A percentile compares a stretch with the other conserved stretches of the same genome.
These are phyloP conservation scores for Papilio demoleus DNA, from an alignment of 2,888 invertebrate genomes.

Conservation along the genomic window DNA sequence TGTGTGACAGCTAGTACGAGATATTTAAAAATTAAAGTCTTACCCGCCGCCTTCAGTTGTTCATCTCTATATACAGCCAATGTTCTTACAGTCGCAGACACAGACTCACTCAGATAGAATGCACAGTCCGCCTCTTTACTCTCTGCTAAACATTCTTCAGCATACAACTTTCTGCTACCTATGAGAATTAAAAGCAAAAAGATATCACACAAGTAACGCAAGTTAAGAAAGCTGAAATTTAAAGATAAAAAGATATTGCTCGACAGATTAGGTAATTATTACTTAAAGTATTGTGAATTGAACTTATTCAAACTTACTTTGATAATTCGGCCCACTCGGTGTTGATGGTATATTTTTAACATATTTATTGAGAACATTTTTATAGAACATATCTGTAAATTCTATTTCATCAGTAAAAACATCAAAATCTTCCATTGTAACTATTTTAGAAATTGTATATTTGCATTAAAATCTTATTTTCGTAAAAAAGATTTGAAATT, in stretches of 20 bases:
- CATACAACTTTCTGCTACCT: conserved; percentile 73
- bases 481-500: not conserved
- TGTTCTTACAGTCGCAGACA: conserved; percentile 69
- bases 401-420: conserved; percentile 75
- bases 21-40: too few relatives aligned
- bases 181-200: conserved; percentile 36
- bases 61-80: conserved; percentile 77
- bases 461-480: not conserved
- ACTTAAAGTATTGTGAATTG: too few relatives aligned
- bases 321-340: conserved; percentile 75
- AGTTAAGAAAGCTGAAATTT: too few relatives aligned
- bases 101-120: conserved; percentile 75
- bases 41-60: conserved; percentile 64
- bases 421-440: conserved; percentile 75
- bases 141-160: conserved; percentile 65
- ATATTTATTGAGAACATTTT: conserved; percentile 67
- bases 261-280: too few relatives aligned
- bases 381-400: conserved; percentile 66
- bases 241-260: too few relatives aligned
- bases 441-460: not conserved
- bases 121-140: conserved; percentile 65
- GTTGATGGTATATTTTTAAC: conserved; percentile 65
- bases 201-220: not conserved
- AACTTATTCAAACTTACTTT: conserved; percentile 61
- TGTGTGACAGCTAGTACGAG: too few relatives aligned